A percentile compares a stretch with the other conserved stretches of the same genome.
These are phyloP conservation scores for Auanema sp. DNA, from an alignment of 2,888 invertebrate genomes.

Conservation along the genomic window DNA sequence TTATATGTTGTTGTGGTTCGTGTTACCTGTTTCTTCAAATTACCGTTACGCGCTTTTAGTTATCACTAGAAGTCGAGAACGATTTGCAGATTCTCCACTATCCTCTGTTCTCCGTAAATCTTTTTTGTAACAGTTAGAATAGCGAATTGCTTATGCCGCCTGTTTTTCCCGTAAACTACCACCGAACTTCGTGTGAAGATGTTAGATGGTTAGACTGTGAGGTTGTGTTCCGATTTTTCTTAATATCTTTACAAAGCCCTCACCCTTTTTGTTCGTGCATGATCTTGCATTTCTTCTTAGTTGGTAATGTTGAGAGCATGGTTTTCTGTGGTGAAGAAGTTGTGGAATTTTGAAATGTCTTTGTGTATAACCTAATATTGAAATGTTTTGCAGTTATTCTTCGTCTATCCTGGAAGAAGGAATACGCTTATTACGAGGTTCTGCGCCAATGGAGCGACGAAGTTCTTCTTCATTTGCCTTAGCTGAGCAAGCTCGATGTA, in stretches of 20 bases:
- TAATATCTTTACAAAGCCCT: too few species aligned
- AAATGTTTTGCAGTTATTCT: conserved; percentile 33
- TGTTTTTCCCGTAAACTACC: neutral
- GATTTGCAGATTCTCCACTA: neutral
- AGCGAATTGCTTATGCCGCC: neutral
- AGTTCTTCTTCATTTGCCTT: conserved; percentile 36
- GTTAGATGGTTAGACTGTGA: too few species aligned
- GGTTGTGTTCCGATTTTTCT: too few species aligned
- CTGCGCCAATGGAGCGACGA: conserved; percentile 26
- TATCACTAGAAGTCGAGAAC: neutral
- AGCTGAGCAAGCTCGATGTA: conserved; percentile 46
- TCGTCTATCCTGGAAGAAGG: conserved; percentile 41
- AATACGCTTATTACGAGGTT: conserved; percentile 33
- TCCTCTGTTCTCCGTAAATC: too few species aligned
- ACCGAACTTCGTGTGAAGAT: neutral
- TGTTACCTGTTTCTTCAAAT: neutral
- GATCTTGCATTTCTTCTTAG: too few species aligned
- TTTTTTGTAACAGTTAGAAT: neutral
- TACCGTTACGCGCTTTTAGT: too few species aligned
- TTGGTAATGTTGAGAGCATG: too few species aligned
- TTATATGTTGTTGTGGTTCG: conserved; percentile 3
- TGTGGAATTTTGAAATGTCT: too few species aligned
- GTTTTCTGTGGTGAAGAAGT: too few species aligned
- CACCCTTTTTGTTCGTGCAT: too few species aligned
- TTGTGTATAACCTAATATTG: neutral